Percentiles rank a stretch among this genome's conserved stretches.
Evolutionary conservation across 2,113 vertebrate species (phyloP).

Genomic region (Labeo rohita): DNA sequence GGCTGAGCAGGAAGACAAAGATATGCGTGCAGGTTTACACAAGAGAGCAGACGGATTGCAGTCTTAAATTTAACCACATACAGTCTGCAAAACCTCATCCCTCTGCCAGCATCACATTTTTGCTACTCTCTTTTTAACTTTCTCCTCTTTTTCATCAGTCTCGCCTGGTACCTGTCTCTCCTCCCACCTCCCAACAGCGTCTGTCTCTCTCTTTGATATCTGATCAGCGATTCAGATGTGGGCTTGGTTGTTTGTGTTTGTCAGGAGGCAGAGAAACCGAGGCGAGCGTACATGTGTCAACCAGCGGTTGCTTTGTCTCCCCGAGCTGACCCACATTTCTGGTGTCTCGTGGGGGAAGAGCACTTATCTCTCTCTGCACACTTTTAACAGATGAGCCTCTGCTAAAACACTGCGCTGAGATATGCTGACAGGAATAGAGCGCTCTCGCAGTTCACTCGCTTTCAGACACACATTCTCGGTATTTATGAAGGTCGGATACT

Average conservation of each 20-base stretch:
- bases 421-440: constrained; percentile 29
- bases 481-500: constrained; percentile 76
- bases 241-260: constrained; percentile 22
- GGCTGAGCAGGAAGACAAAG: not conserved
- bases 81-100: constrained; percentile 4
- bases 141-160: constrained; percentile 1
- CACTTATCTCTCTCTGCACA: constrained; percentile 53
- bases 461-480: not conserved
- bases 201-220: constrained; percentile 13
- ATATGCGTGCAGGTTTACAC: not conserved
- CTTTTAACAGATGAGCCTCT: constrained; percentile 47
- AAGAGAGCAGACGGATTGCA: not conserved
- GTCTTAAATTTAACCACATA: not conserved
- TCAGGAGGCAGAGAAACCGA: not conserved
- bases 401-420: constrained; percentile 30
- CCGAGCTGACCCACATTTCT: constrained; percentile 55
- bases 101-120: not conserved
- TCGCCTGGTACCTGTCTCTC: not conserved
- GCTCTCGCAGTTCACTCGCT: not conserved
- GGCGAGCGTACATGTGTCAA: not conserved
- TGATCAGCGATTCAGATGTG: not conserved
- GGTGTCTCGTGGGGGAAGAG: constrained; percentile 17
- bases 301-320: constrained; percentile 41
- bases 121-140: not conserved
- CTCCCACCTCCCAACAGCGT: not conserved